Base-by-base conservation (phyloP, 2,113 vertebrate genomes). In the Labeo catla region DNA sequence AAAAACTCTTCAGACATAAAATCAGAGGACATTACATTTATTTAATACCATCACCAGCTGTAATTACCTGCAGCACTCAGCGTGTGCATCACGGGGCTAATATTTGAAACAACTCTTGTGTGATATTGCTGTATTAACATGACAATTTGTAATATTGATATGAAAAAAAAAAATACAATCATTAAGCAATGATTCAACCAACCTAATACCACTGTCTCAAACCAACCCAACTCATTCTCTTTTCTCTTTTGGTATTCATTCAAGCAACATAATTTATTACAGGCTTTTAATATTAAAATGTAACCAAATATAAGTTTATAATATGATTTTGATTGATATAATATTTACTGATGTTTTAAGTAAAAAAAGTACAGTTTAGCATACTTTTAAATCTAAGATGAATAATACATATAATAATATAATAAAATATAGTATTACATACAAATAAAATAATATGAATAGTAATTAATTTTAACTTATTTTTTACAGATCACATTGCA, bases 11-110 rank as follows among this genome's bases (percentile, higher is more conserved):
- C 66, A 43, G 50, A 36, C 34, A 73, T 45, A 13, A 21, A 83
- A 73, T 45, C 50, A 73, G 78, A 45, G 65, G 15, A 70, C 45
- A 70, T 82, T 59, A 83, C 34, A 73, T 80, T 21, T 83, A 16
- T 83, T 83, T 36, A 12, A 59, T 57, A 57, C 34, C 34, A 3
- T 77, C 76, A 28, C 13, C 16, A 6, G 34, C 54, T 23, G 36
- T 80, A 80, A 61, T 80, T 77, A 77, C 49, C 23, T 28, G 11
- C 45, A 50, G 72, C 72, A 76, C 72, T 76, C 21, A 8, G 66
- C 2, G 34, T 68, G 34, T n/a, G 66, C 21, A 49, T 13, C 72
- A 49, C 63, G 1, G 23, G 0, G 47, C 72, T 74, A 10, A 11
- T 47, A 47, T 72, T 74, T 74, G 43, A 2, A 76, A 76, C 47